Evolutionary conservation across 1,140 invertebrate species (phyloP).

Genomic region (Drosophila ironensis): DNA sequence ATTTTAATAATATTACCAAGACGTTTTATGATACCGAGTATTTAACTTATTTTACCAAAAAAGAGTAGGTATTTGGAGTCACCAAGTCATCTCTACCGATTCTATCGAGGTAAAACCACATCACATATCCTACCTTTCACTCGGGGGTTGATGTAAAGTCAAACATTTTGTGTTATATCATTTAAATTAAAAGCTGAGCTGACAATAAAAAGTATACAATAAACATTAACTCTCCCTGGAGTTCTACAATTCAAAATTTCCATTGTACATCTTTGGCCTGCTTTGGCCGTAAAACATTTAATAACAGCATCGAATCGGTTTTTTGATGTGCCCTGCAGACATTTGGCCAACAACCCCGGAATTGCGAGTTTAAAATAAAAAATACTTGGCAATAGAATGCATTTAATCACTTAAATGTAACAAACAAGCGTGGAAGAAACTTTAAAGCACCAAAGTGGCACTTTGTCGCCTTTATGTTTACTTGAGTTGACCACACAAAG

Average conservation of each 20-base stretch:
- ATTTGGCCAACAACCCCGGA: constrained; percentile 51
- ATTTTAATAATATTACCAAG: no score
- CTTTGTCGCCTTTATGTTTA: constrained; percentile 78
- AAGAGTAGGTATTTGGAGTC: no score
- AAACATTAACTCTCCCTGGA: constrained; percentile 48
- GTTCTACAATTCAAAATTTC: constrained; percentile 57
- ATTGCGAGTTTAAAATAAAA: constrained; percentile 34
- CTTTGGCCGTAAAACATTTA: constrained; percentile 70
- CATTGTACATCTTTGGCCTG: constrained; percentile 18
- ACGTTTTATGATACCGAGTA: no score
- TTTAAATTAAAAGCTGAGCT: constrained; percentile 76
- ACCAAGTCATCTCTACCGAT: no score
- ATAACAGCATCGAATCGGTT: constrained; percentile 53
- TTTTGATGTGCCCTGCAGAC: constrained; percentile 47
- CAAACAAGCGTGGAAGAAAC: constrained; percentile 50
- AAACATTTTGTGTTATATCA: constrained; percentile 61
- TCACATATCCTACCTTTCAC: constrained; percentile 14
- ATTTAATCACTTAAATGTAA: constrained; percentile 70
- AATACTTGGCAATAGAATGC: constrained; percentile 38
- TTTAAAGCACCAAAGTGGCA: constrained; percentile 69
- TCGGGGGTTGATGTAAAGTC: constrained; percentile 44
- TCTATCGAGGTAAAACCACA: no score
- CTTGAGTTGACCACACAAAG: constrained; percentile 61
- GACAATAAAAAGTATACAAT: constrained; percentile 66
- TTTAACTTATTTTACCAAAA: no score